These are phyloP conservation scores for Papilio polytes DNA, from an alignment of 1,140 invertebrate species.

Conservation along the genomic window DNA sequence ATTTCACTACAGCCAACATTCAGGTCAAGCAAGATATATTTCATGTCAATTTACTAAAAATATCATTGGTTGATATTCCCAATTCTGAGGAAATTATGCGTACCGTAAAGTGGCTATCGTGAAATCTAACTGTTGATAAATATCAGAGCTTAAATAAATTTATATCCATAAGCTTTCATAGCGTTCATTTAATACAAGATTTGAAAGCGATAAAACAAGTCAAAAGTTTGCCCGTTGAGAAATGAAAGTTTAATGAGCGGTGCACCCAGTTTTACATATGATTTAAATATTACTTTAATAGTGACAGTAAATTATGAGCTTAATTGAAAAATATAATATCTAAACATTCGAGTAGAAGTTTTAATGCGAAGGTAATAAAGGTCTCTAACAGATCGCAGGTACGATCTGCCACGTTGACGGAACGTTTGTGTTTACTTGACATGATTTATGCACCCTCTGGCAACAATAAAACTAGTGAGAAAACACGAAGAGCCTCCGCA, in stretches of 20 bases:
- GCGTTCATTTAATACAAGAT: slow-evolving; percentile 17
- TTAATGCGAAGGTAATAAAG: slow-evolving; percentile 53
- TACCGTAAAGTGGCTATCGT: slow-evolving; percentile 13
- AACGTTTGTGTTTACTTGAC: slow-evolving; percentile 71
- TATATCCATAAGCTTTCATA: slow-evolving; percentile 22
- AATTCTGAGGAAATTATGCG: neutral
- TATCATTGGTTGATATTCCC: neutral
- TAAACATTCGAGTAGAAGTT: slow-evolving; percentile 5
- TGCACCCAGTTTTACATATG: slow-evolving; percentile 26
- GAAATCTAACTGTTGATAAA: slow-evolving; percentile 17
- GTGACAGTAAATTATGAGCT: slow-evolving; percentile 28
- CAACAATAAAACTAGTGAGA: slow-evolving; percentile 60
- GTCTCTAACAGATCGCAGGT: slow-evolving; percentile 59
- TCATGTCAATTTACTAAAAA: neutral
- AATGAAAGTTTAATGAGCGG: slow-evolving; percentile 29
- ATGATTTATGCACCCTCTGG: slow-evolving; percentile 72
- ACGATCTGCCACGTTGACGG: slow-evolving; percentile 69
- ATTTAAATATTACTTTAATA: slow-evolving; percentile 31
- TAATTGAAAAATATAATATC: slow-evolving; percentile 22
- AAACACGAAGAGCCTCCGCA: slow-evolving; percentile 51
- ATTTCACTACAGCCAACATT: neutral
- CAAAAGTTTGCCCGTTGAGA: slow-evolving; percentile 25
- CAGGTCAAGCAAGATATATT: neutral
- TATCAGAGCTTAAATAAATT: slow-evolving; percentile 19
- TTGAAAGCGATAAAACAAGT: slow-evolving; percentile 17